Evolutionary conservation across 2,797 vertebrate species (phyloP).

Genomic region (Balearica regulorum): DNA sequence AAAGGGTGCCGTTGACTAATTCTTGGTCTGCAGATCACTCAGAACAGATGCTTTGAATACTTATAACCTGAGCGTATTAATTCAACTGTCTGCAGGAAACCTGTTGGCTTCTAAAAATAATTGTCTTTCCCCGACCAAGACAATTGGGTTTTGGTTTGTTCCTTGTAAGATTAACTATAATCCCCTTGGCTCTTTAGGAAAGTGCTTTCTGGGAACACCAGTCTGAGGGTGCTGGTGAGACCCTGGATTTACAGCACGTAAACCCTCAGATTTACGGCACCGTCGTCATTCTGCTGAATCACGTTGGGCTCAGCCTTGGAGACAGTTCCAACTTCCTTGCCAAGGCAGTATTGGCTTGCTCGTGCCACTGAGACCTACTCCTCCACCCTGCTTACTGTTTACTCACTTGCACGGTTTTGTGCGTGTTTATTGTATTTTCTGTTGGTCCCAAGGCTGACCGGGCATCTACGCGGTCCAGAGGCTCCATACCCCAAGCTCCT

Average conservation of each 20-base stretch:
- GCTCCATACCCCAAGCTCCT: neutral
- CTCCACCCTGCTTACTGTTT: neutral
- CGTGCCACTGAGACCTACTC: neutral
- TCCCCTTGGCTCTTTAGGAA: neutral
- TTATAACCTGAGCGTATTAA: neutral
- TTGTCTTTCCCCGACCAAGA: neutral
- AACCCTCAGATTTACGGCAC: neutral
- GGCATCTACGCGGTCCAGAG: accelerated
- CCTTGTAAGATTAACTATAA: neutral
- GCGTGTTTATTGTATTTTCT: neutral
- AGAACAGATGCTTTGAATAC: neutral
- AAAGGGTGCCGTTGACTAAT: neutral
- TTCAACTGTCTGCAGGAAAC: neutral
- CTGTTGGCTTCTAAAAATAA: neutral
- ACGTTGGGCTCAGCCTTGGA: accelerated
- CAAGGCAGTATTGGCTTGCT: neutral
- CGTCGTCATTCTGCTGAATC: neutral
- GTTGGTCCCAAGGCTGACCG: neutral
- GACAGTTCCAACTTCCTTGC: neutral
- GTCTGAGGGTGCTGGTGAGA: neutral
- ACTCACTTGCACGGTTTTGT: neutral
- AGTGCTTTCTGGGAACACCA: neutral
- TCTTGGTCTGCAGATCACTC: neutral
- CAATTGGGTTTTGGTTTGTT: neutral
- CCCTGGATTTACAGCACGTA: accelerated